Conservation (phyloP, 2,113 vertebrate species). For the Aspiorhynchus laticeps region DNA sequence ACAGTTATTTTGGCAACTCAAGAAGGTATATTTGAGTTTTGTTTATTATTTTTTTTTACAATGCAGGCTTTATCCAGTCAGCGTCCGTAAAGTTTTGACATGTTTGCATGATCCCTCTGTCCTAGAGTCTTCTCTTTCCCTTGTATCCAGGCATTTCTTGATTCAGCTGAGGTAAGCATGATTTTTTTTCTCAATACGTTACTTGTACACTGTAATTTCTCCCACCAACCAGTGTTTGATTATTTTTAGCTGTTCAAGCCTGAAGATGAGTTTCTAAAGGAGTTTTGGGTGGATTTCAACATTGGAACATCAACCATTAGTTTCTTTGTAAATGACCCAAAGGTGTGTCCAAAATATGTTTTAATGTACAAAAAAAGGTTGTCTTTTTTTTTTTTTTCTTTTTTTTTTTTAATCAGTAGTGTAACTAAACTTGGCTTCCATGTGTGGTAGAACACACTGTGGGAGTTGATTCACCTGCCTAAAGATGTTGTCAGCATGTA, state of each 20-base stretch:
- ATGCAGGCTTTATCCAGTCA: neutral
- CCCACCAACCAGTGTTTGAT: neutral
- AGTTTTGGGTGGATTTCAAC: conserved; percentile 96
- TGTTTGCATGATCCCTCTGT: conserved; percentile 31
- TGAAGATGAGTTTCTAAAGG: conserved; percentile 82
- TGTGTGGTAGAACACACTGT: conserved; percentile 76
- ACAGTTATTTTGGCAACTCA: conserved; percentile 73
- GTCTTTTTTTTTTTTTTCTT: neutral
- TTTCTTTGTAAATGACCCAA: conserved; percentile 82
- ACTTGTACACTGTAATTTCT: neutral
- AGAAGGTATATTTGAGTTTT: conserved; percentile 73
- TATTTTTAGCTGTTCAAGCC: conserved; percentile 82
- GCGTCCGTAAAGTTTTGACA: neutral
- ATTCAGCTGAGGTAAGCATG: conserved; percentile 76
- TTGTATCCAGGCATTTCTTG: conserved; percentile 82
- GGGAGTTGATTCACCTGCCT: conserved; percentile 81
- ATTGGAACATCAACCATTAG: conserved; percentile 80
- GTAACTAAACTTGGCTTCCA: neutral
- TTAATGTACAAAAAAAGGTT: neutral
- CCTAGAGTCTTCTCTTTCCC: conserved; percentile 87
- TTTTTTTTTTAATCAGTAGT: neutral
- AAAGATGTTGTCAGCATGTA: conserved; percentile 75
- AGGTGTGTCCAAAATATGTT: conserved; percentile 72
- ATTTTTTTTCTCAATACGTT: too few species aligned
- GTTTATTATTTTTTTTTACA: too few species aligned